phyloP scores from a whole-genome alignment of 2,113 vertebrate species.

The Dipodomys stephensi region DNA sequence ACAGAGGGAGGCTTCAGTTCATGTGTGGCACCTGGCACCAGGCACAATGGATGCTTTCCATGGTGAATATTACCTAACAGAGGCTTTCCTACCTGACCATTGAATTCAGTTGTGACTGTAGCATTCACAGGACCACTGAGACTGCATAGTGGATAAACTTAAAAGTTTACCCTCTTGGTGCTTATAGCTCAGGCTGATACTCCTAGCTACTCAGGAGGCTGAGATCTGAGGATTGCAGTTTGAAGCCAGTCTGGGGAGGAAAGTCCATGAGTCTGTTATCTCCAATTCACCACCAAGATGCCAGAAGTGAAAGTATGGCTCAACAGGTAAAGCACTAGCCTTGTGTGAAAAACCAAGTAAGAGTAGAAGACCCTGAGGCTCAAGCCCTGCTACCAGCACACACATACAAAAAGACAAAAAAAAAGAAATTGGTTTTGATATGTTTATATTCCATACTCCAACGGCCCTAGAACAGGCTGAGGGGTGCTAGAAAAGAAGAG shows the following conservation, averaged over 20 bases:
- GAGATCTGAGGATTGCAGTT: too few species aligned
- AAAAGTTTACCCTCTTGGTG: neutral
- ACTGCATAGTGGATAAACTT: neutral
- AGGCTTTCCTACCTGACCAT: neutral
- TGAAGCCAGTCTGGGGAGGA: too few species aligned
- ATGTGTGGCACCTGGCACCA: neutral
- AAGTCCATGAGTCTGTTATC: too few species aligned
- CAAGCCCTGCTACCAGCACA: too few species aligned
- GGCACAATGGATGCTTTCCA: neutral
- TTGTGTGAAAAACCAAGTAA: too few species aligned
- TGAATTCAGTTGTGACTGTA: constrained; percentile 20
- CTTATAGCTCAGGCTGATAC: too few species aligned
- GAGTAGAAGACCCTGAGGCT: too few species aligned
- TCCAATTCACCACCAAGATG: too few species aligned
- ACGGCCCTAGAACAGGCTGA: neutral
- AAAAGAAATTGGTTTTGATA: neutral
- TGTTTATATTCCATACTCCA: constrained; percentile 9
- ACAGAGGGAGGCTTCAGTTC: neutral
- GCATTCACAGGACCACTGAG: neutral
- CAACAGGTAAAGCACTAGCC: too few species aligned
- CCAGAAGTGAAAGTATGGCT: too few species aligned
- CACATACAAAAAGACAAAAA: too few species aligned
- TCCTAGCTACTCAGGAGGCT: too few species aligned
- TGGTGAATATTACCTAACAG: neutral
- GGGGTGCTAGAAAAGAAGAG: neutral